These are phyloP conservation scores for Drosophila paucipuncta DNA, from an alignment of 2,888 invertebrate species.

Conservation along the genomic window DNA sequence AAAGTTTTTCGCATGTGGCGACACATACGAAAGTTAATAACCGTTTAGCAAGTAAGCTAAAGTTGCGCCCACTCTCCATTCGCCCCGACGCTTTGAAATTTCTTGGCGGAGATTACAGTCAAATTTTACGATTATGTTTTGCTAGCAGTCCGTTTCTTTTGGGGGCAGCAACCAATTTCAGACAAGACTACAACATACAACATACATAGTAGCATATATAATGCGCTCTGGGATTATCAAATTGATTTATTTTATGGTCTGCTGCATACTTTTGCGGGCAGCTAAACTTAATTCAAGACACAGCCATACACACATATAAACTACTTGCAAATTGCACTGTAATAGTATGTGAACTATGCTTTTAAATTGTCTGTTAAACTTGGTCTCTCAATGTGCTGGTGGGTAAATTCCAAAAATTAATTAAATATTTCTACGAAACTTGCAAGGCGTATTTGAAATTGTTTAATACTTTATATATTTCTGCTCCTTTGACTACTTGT, in stretches of 20 bases:
- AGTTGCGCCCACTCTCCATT: constrained; percentile 20
- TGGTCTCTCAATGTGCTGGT: neutral
- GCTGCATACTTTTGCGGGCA: constrained; percentile 36
- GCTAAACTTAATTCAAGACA: neutral
- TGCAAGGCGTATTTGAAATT: neutral
- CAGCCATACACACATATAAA: neutral
- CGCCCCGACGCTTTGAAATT: constrained; percentile 13
- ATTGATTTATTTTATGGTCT: constrained; percentile 52
- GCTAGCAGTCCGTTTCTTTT: constrained; percentile 48
- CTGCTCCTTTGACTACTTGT: neutral
- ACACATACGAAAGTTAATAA: constrained; percentile 78
- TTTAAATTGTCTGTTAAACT: neutral
- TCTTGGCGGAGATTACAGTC: constrained; percentile 50
- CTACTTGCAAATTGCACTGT: constrained; percentile 1
- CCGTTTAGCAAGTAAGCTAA: constrained; percentile 70
- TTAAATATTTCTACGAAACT: neutral
- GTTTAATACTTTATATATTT: neutral
- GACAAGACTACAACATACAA: neutral
- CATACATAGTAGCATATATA: constrained; percentile 6
- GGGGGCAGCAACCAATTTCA: neutral
- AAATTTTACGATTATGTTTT: constrained; percentile 61
- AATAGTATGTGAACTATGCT: neutral
- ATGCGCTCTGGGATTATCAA: constrained; percentile 54
- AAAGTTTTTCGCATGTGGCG: constrained; percentile 26
- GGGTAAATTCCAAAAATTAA: neutral